These are phyloP conservation scores for Hemiprocne comata DNA, from an alignment of 2,113 vertebrate species.

Conservation along the genomic window DNA sequence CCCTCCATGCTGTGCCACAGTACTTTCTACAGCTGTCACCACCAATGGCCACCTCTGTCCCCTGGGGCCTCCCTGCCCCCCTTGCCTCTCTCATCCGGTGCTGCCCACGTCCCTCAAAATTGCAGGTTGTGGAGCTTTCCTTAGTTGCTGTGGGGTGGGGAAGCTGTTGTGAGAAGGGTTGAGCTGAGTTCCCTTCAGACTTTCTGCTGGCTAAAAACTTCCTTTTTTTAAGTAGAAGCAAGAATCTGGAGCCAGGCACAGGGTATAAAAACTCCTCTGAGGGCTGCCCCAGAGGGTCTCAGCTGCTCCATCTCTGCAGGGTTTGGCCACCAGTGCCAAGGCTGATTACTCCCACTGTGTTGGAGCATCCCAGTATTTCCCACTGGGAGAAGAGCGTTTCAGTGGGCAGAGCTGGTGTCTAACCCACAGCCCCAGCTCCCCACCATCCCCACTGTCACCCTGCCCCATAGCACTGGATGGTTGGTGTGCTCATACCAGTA, in stretches of 20 bases:
- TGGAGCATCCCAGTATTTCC: rapidly evolving
- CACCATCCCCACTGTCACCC: rapidly evolving
- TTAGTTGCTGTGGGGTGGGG: not conserved
- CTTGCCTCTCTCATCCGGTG: not conserved
- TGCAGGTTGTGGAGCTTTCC: not conserved
- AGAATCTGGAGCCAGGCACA: not conserved
- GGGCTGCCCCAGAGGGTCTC: not conserved
- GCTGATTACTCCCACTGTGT: rapidly evolving
- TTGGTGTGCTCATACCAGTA: not conserved
- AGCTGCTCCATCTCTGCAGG: not conserved
- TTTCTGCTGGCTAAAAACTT: not conserved
- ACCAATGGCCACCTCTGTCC: not conserved
- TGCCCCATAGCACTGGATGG: not conserved
- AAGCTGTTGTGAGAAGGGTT: not conserved
- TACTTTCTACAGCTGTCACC: not conserved
- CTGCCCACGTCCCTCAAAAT: not conserved
- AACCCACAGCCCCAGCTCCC: not conserved
- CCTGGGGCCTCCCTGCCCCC: not conserved
- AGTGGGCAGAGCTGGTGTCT: not conserved
- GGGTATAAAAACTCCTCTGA: not conserved
- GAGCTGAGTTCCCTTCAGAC: not conserved
- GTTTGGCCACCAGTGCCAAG: not conserved
- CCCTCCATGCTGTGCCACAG: rapidly evolving
- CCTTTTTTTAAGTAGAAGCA: not conserved
- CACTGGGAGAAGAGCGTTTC: not conserved